These are phyloP conservation scores for Orchesella flavescens DNA, from an alignment of 2,888 invertebrate species.

Conservation along the genomic window DNA sequence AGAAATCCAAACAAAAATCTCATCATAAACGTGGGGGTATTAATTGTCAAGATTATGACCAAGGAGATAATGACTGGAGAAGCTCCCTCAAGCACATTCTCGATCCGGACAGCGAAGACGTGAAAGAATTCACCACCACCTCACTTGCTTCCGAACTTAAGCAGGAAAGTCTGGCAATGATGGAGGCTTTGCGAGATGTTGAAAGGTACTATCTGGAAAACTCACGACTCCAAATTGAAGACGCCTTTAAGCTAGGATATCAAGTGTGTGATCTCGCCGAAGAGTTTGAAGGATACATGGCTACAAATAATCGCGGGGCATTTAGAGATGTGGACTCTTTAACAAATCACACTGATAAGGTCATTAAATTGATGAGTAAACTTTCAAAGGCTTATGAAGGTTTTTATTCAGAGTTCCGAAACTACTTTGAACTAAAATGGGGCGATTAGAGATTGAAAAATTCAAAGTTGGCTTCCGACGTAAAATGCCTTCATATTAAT, in stretches of 20 bases:
- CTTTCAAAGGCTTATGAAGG: constrained; percentile 24
- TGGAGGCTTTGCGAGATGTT: constrained; percentile 10
- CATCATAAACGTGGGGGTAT: background rate
- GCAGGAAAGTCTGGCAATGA: constrained; percentile 31
- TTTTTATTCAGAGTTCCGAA: constrained; percentile 41
- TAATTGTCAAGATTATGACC: background rate
- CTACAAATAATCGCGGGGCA: constrained; percentile 46
- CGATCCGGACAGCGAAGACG: background rate
- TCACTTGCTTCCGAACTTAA: constrained; percentile 11
- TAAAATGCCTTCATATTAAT: too few relatives aligned
- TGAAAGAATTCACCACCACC: constrained; percentile 11
- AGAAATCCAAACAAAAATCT: background rate
- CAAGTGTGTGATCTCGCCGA: constrained; percentile 11
- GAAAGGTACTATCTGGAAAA: constrained; percentile 13
- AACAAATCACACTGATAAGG: constrained; percentile 44
- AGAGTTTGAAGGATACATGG: constrained; percentile 45
- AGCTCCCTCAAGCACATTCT: background rate
- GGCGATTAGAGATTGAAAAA: constrained; percentile 10
- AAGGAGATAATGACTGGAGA: background rate
- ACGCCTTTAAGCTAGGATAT: constrained; percentile 2
- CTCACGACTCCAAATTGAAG: constrained; percentile 27
- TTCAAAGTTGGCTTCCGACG: too few relatives aligned
- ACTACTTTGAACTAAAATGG: constrained; percentile 22
- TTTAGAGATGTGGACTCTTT: constrained; percentile 49
- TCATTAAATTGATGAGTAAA: constrained; percentile 35